Base-by-base conservation (phyloP, 2,113 vertebrate genomes). In the Sinocyclocheilus anophthalmus region DNA sequence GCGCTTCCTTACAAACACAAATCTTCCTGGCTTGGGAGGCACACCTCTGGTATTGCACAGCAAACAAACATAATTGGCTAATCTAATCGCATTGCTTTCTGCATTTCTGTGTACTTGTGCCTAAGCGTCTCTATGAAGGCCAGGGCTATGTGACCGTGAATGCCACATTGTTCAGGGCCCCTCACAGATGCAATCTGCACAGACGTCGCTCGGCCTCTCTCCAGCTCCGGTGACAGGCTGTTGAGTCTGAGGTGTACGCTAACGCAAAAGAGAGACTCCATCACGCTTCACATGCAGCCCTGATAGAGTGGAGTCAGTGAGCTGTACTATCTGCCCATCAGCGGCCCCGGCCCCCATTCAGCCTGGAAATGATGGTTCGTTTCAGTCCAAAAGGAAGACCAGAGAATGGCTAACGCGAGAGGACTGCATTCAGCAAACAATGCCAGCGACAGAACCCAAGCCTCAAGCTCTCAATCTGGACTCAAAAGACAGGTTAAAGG, bases 151-250 rank as follows among this genome's bases (percentile, higher is more conserved):
- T 37, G 88, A 82, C 84, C 6, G 59, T 92, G 87, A 92, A 91
- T 86, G 89, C 76, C 67, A 86, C 87, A 88, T 91, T 92, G 91
- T 92, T 91, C 63, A 61, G 70, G 75, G 83, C 69, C 83, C 61
- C 84, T 81, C 22, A 70, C 84, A 88, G 88, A 92, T 91, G 59
- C 59, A 81, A 89, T 89, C 89, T 88, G 53, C 78, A 80, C 76
- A n/a, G 76, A 88, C 33, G 57, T 75, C 13, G 69, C 80, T 76
- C 30, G 9, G 24, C 45, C 76, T 86, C 53, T 53, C 69, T 81
- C 10, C 53, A 72, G 85, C 57, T 84, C 87, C 79, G 73, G 83
- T 84, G 83, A 45, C 73, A 85, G 85, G 83, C 85, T 87, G 88
- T 89, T 85, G 80, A 87, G 88, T 85, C 88, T 87, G 83, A 87